phyloP scores from a whole-genome alignment of 2,888 invertebrate genomes.

The Rotaria sp. region DNA sequence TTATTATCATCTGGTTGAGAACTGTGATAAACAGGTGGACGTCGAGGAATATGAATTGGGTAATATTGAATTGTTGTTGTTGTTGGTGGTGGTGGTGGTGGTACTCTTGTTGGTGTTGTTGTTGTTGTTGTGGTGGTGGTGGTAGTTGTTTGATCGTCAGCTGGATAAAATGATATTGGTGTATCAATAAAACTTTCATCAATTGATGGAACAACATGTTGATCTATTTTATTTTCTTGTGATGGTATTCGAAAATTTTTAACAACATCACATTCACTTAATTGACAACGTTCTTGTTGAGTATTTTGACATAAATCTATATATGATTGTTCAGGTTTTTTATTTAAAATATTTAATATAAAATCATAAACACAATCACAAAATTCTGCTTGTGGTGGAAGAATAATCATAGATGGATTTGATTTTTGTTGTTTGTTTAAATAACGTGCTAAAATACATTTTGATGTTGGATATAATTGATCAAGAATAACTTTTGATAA shows the following conservation, averaged over 20 bases:
- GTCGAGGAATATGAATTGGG: neutral
- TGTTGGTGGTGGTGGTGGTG: too few species aligned
- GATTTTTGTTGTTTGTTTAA: neutral
- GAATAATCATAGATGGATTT: conserved; percentile 9
- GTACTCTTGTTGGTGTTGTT: neutral
- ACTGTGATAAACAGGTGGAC: neutral
- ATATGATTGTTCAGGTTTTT: neutral
- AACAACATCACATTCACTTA: conserved; percentile 6
- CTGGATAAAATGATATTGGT: neutral
- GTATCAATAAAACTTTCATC: neutral
- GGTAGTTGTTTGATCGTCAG: neutral
- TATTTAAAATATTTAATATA: neutral
- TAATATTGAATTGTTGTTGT: neutral
- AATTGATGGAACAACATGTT: neutral
- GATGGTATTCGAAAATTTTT: neutral
- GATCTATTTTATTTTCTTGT: neutral
- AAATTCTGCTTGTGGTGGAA: neutral
- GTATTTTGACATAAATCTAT: neutral
- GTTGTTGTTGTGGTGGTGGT: too few species aligned
- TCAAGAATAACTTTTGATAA: neutral
- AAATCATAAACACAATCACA: conserved; percentile 24
- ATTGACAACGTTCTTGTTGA: conserved; percentile 24
- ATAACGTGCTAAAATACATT: neutral
- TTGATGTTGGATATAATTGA: conserved; percentile 3
- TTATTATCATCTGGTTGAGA: neutral